Base-by-base conservation (phyloP, 2,797 vertebrate species). In the Arnoldichthys spilopterus region DNA sequence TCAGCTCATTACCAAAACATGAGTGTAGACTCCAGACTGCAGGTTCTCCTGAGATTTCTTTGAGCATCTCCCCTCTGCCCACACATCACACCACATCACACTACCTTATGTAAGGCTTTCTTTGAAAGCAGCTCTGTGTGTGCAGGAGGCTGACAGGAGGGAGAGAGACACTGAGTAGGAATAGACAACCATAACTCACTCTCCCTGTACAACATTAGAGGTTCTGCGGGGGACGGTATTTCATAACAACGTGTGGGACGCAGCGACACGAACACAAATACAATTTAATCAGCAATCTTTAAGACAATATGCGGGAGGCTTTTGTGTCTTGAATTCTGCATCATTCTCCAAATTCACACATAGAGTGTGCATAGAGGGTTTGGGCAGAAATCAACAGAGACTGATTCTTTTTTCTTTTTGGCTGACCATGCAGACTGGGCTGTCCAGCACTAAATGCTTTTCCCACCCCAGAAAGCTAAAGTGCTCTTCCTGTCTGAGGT, bases 1-100 rank as follows among this genome's bases (percentile, higher is more conserved):
- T 90, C 89, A 90, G 91, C 77, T 32, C 49, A 81, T 81, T 70
- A 88, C 87, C 87, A 80, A 90, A 86, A 88, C 87, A 87, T 81
- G 88, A 87, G 80, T 85, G 85, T 83, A 85, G 84, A 24, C 85
- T 70, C 71, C 67, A 68, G 73, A 79, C 79, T 80, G 73, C 24
- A 30, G 37, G 47, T 30, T 76, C 79, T 80, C 78, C 73, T 40
- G 72, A 75, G 78, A 75, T 75, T 73, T 80, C 66, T 54, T 45
- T 15, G 28, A 80, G 73, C 54, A 69, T 80, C 61, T 75, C 72
- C 45, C 51, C 15, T 76, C 79, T 71, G 71, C 79, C 77, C 47
- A 76, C 73, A 75, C 72, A 80, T 71, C 67, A 70, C 59, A 12
- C 73, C 73, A 78, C 72, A 80, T 76, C 67, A 70, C 51, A 12